Conservation (phyloP, 2,113 vertebrate species). For the Budorcas taxicolor region DNA sequence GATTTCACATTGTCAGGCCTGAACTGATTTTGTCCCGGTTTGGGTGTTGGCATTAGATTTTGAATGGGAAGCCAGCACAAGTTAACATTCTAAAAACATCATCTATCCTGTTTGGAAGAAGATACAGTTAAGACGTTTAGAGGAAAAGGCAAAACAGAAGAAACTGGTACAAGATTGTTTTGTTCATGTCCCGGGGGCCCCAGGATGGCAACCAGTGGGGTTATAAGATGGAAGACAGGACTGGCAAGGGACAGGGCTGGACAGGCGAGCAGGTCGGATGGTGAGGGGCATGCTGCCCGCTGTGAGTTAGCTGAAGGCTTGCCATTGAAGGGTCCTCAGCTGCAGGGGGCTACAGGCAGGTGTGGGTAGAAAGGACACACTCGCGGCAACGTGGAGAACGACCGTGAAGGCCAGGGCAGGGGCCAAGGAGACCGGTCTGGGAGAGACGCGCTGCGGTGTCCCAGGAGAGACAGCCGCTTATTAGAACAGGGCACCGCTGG, state of each 20-base stretch:
- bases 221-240: too few species aligned
- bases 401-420: neutral
- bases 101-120: neutral
- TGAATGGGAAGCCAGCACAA: neutral
- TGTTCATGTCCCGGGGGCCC: neutral
- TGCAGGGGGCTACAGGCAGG: too few species aligned
- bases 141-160: neutral
- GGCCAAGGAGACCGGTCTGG: neutral
- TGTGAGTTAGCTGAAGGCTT: too few species aligned
- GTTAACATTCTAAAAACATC: neutral
- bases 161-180: neutral
- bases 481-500: accelerated
- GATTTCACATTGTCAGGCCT: neutral
- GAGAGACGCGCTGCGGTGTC: accelerated
- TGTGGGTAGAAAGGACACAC: neutral
- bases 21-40: neutral
- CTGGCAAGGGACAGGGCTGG: accelerated
- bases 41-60: neutral
- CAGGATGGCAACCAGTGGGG: too few species aligned
- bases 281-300: accelerated
- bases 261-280: too few species aligned
- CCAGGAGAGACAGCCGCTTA: neutral
- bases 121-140: neutral
- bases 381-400: accelerated
- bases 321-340: neutral